Base-by-base conservation (phyloP, 2,797 vertebrate species). In the Myotis planiceps region DNA sequence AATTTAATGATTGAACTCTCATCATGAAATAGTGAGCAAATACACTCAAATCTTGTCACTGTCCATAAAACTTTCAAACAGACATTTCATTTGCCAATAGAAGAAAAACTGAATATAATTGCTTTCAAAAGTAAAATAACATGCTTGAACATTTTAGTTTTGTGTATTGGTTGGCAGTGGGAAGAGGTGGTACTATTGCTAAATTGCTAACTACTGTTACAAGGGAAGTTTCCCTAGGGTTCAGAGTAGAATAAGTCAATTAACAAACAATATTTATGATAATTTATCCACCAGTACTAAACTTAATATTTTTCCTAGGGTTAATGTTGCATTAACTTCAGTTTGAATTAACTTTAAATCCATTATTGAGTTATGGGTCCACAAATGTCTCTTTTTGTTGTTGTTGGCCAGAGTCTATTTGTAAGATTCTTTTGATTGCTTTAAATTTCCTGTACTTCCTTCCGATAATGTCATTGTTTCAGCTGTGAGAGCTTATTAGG, bases 401-500 rank as follows among this genome's bases (percentile, higher is more conserved):
- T 60, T 66, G 83, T 83, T 69, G 74, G 79, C 85, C 95, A 97
- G 72, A 76, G 94, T 96, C 97, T 97, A 95, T 97, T 96, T 97
- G 88, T 97, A 95, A 96, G 93, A 95, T 95, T 96, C 92, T 97
- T 97, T 90, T 92, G 72, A 92, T 96, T 96, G 96, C 86, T 96
- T 85, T 96, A 93, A 97, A 93, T 93, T 97, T 96, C 83, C 42
- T 80, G 72, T 96, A 85, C 87, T 97, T 94, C 19, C 15, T 97
- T 96, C 85, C 90, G 88, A 81, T 97, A 98, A 98, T 94, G 94
- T 97, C 93, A 97, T 32, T 90, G 37, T 97, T 97, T 98, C 97
- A 97, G 97, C 96, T 97, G 90, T 53, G 58, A 97, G 90, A 97
- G 96, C 82, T 95, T 98, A 97, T 87, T 97, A 97, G 93, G 91